Base-by-base conservation (phyloP, 2,888 invertebrate genomes). In the Acrobasis consociella region DNA sequence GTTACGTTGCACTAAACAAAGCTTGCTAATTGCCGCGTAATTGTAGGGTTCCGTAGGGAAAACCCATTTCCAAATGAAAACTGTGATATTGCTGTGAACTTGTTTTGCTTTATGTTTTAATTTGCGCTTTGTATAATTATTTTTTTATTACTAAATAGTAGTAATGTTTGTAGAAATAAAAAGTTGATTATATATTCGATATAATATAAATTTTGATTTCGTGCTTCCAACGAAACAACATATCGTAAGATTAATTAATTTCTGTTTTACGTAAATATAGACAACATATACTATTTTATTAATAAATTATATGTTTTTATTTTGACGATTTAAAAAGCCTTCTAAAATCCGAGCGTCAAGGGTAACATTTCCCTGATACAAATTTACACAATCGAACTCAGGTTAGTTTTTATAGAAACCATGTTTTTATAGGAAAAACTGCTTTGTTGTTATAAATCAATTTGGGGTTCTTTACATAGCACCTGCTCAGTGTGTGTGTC, bases 391-490 rank as follows among this genome's bases (percentile, higher is more conserved):
- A 31, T 31, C 8, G 7, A 31, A 31, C 31, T 31, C 7, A 31
- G 31, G 31, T 31, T 31, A 31, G 31, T 31, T 31, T 31, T 31
- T 7, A 31, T 31, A 31, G 31, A 31, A 31, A 31, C 31, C 31
- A 7, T 31, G 31, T 31, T 31, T 31, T 31, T 31, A 31, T 31
- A 31, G 49, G 13, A 15, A 49, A 49, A 15, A 9, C 2, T 9
- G 49, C 9, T 66, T 62, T 56, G 64, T 62, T 62, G 38, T 17
- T 42, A 51, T 62, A 55, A 62, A 49, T 62, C 55, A 56, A 62
- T 55, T 55, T 55, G 1, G 49, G 49, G 11, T 55, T 62, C 38
- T 63, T 62, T 56, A 53, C 60, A 63, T 58, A 64, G 55, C 53
- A 49, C 38, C 62, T 55, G 46, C 38, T 61, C 31, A n/a, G 17